phyloP scores from a whole-genome alignment of 2,797 vertebrate genomes.

The Nothura maculosa region DNA sequence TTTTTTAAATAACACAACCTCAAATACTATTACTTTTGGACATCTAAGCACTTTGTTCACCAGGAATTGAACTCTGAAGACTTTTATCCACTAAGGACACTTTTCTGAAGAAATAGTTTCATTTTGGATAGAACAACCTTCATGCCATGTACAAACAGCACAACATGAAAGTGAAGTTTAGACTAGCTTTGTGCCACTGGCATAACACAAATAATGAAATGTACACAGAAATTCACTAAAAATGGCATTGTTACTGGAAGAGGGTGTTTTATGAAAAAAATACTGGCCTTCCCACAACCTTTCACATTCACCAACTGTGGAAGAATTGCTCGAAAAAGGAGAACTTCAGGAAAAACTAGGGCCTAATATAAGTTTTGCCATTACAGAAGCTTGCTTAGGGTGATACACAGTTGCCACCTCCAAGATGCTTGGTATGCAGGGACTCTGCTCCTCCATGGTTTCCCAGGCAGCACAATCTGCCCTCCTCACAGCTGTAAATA shows the following conservation, averaged over 20 bases:
- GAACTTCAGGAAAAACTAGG: too few relatives aligned
- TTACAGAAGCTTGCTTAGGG: too few relatives aligned
- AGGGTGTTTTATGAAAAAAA: not conserved
- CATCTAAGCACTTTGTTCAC: not conserved
- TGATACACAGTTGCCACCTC: too few relatives aligned
- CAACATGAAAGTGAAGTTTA: not conserved
- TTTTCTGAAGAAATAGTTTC: not conserved
- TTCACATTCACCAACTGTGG: not conserved
- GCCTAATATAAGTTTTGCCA: too few relatives aligned
- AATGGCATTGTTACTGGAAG: not conserved
- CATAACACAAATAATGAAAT: not conserved
- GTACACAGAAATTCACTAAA: not conserved
- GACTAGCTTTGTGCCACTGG: accelerated
- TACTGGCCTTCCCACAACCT: not conserved
- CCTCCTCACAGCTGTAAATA: too few relatives aligned
- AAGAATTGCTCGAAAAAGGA: too few relatives aligned
- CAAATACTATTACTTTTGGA: not conserved
- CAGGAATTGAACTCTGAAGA: not conserved
- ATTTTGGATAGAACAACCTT: not conserved
- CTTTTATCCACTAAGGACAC: not conserved
- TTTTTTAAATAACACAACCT: not conserved
- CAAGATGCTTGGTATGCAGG: too few relatives aligned
- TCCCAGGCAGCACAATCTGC: too few relatives aligned
- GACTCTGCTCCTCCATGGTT: too few relatives aligned
- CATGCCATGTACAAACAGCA: not conserved